phyloP scores from a whole-genome alignment of 2,888 invertebrate genomes.

The Ecliptopera silaceata region DNA sequence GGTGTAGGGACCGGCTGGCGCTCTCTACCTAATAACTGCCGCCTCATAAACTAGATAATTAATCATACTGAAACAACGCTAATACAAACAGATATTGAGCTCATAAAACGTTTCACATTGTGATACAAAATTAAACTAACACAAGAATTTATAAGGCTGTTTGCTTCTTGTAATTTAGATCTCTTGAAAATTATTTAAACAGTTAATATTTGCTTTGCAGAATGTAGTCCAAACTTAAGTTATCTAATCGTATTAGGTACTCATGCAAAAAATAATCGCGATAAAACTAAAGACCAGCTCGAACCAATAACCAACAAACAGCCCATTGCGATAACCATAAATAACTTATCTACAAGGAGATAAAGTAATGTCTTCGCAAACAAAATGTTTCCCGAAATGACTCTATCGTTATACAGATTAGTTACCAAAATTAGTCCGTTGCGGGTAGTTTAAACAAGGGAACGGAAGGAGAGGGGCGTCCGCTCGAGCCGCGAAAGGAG shows the following conservation, averaged over 20 bases:
- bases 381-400: conserved; percentile 39
- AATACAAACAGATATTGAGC: conserved; percentile 27
- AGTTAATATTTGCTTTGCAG: conserved; percentile 6
- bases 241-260: conserved; percentile 23
- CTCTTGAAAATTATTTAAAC: conserved; percentile 12
- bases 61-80: conserved; percentile 62
- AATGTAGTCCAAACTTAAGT: conserved; percentile 2
- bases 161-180: neutral
- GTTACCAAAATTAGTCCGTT: conserved; percentile 70
- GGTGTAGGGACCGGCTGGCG: conserved; percentile 38
- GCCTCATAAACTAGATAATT: conserved; percentile 65
- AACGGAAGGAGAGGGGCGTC: conserved; percentile 60
- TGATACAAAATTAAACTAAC: conserved; percentile 14
- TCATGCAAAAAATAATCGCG: conserved; percentile 23
- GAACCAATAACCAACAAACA: conserved; percentile 16
- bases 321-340: conserved; percentile 7
- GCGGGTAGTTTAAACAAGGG: conserved; percentile 69
- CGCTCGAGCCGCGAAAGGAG: conserved; percentile 54
- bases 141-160: neutral
- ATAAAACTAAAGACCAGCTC: conserved; percentile 11
- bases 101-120: conserved; percentile 31
- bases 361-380: conserved; percentile 29
- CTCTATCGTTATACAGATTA: conserved; percentile 62
- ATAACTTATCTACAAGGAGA: conserved; percentile 17
- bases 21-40: conserved; percentile 50